These are phyloP conservation scores for Sialis fuliginosa DNA, from an alignment of 2,888 invertebrate genomes.

Conservation along the genomic window DNA sequence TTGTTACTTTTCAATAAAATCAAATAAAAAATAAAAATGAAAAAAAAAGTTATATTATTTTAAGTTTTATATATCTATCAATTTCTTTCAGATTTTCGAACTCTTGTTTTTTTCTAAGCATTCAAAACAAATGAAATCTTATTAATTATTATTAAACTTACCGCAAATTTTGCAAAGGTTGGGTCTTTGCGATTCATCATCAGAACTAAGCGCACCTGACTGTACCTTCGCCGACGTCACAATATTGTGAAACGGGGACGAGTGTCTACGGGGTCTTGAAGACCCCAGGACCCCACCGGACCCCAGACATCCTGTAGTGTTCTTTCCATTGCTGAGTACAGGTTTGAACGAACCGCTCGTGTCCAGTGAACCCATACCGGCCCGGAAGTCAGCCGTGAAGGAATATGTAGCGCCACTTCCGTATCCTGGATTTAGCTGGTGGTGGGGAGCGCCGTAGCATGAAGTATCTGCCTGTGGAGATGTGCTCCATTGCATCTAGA, in stretches of 20 bases:
- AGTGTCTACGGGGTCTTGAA: slow-evolving; percentile 6
- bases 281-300: slow-evolving; percentile 10
- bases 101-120: too few species aligned
- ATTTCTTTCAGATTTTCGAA: too few species aligned
- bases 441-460: slow-evolving; percentile 29
- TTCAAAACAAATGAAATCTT: neutral
- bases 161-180: slow-evolving; percentile 91
- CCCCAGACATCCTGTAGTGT: slow-evolving; percentile 16
- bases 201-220: slow-evolving; percentile 34
- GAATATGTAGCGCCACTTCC: slow-evolving; percentile 58
- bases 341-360: slow-evolving; percentile 38
- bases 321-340: slow-evolving; percentile 27
- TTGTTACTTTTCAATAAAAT: too few species aligned
- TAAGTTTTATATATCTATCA: too few species aligned
- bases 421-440: slow-evolving; percentile 43
- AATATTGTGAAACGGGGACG: slow-evolving; percentile 4
- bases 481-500: slow-evolving; percentile 54
- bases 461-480: slow-evolving; percentile 38
- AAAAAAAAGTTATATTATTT: too few species aligned
- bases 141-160: slow-evolving; percentile 9
- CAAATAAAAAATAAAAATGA: too few species aligned
- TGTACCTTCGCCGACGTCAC: slow-evolving; percentile 14
- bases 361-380: slow-evolving; percentile 34
- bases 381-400: slow-evolving; percentile 64
- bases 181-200: slow-evolving; percentile 63